Conservation (phyloP, 92 coral and sea anemone genomes). For the Diadumene lineata region DNA sequence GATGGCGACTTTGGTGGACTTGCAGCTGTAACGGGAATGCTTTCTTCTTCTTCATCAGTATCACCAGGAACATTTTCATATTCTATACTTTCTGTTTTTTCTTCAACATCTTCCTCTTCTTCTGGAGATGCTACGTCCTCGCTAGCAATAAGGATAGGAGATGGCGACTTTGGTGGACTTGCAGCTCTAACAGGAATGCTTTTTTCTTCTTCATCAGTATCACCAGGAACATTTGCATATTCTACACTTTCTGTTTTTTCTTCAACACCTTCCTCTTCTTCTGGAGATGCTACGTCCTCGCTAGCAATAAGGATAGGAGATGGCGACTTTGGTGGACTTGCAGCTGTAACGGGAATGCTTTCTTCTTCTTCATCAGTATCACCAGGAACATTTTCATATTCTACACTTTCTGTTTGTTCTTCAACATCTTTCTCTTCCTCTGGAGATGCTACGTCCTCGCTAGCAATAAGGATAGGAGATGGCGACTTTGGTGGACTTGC, state of each 20-base stretch:
- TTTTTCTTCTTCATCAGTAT: conserved; percentile 1
- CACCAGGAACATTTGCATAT: conserved; percentile 16
- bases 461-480: conserved; percentile 13
- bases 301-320: background rate
- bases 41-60: conserved; percentile 5
- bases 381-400: conserved; percentile 11
- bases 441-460: conserved; percentile 32
- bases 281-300: conserved; percentile 7
- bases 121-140: conserved; percentile 18
- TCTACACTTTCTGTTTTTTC: conserved; percentile 9
- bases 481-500: conserved; percentile 1
- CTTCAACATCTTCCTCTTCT: background rate
- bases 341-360: conserved; percentile 9
- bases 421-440: conserved; percentile 34
- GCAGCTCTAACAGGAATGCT: background rate
- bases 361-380: conserved; percentile 13
- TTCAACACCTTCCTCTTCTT: conserved; percentile 28
- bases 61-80: conserved; percentile 19
- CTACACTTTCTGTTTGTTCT: conserved; percentile 6
- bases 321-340: conserved; percentile 12
- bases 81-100: background rate
- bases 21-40: background rate
- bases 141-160: background rate
- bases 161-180: background rate
- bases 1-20: background rate